Evolutionary conservation across 2,888 invertebrate genomes (phyloP), one percentile per base, ranked within the genome.

Genomic region (Oligia strigilis): DNA sequence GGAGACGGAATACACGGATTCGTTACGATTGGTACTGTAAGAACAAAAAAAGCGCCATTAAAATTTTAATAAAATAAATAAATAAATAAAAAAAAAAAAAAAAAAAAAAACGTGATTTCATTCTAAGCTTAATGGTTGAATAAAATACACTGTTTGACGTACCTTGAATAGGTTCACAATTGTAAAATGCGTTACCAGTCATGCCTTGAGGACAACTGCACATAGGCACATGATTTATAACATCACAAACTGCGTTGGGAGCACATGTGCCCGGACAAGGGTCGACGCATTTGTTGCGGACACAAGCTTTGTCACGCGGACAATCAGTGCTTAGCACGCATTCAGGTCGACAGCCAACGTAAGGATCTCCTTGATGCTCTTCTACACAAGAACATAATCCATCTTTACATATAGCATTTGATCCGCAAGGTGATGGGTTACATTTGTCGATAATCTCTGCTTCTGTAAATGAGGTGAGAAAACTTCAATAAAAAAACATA

Each of bases 231-330:
- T 98, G 98, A 88, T 98, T 98, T 84, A 98, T 97, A 5, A 98
- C 98, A 88, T 98, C 98, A 91, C 98, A 98, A 74, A 97, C 95
- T 52, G 98, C 98, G 91, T 97, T 98, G 74, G 95, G 91, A 49
- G 98, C 98, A 93, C 98, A 98, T 17, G 98, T 98, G 81, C 98
- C 98, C 70, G 97, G 97, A 91, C 98, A 98, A 8, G 98, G 98
- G 93, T 98, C 97, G 5, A 96, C 86, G 90, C 98, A 98, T 94
- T 98, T 98, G 91, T 98, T 98, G 93, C 96, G 95, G 36, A 98
- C 96, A 90, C 98, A 98, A 72, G 98, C 98, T 89, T 97, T 98
- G 87, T 98, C 97, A 90, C 97, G 95, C 49, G 97, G 92, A 91
- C 98, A 98, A 92, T 98, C 98, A 1, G 97, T 96, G 91, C 97